Conservation (phyloP, 2,888 invertebrate genomes). For the Agrochola circellaris region DNA sequence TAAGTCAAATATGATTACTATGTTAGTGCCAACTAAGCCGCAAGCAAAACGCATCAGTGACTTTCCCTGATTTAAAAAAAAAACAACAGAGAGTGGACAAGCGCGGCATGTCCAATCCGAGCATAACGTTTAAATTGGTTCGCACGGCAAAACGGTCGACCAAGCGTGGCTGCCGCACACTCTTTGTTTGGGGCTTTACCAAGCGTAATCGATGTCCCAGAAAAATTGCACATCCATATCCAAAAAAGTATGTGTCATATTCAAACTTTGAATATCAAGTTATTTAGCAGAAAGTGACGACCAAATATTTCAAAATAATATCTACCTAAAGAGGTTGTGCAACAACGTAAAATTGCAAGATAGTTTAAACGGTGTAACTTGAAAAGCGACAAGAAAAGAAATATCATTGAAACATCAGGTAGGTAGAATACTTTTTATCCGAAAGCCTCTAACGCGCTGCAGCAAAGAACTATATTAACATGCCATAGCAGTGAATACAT, state of each 20-base stretch:
- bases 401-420: not conserved
- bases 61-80: slow-evolving; percentile 25
- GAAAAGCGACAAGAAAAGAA: not conserved
- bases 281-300: not conserved
- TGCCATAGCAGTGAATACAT: slow-evolving; percentile 36
- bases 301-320: not conserved
- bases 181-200: slow-evolving; percentile 46
- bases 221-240: slow-evolving; percentile 27
- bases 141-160: slow-evolving; percentile 37
- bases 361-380: not conserved
- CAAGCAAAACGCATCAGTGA: slow-evolving; percentile 31
- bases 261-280: not conserved
- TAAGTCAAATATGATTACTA: slow-evolving; percentile 6
- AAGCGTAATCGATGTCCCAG: slow-evolving; percentile 41
- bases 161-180: slow-evolving; percentile 37
- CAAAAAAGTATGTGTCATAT: not conserved
- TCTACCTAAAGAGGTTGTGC: not conserved
- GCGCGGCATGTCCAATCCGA: slow-evolving; percentile 53
- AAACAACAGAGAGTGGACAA: not conserved
- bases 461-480: slow-evolving; percentile 29
- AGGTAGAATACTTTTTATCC: slow-evolving; percentile 15
- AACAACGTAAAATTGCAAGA: not conserved
- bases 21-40: not conserved
- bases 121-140: slow-evolving; percentile 48
- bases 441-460: not conserved